A percentile compares a stretch with the other conserved stretches of the same genome.
Conservation (phyloP, 2,888 invertebrate species). For the Gari tellinella region DNA sequence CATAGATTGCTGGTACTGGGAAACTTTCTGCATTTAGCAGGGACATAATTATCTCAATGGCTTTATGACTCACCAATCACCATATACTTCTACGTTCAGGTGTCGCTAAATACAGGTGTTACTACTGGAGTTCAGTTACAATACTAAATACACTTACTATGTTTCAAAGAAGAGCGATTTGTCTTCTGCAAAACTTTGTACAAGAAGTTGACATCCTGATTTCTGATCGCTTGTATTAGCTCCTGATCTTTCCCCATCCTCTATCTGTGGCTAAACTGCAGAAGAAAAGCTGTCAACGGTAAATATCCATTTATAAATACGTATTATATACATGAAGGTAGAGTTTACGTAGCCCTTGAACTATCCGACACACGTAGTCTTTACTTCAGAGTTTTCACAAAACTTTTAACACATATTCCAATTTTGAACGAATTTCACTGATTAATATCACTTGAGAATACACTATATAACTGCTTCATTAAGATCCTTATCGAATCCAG, state of each 20-base stretch:
- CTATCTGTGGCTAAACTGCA: background rate
- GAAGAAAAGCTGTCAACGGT: slow-evolving; percentile 4
- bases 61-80: no score
- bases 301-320: slow-evolving; percentile 11
- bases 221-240: slow-evolving; percentile 76
- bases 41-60: no score
- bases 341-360: no score
- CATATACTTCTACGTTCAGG: no score
- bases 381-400: no score
- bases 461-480: slow-evolving; percentile 11
- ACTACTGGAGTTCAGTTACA: no score
- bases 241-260: slow-evolving; percentile 78
- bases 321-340: background rate
- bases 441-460: slow-evolving; percentile 5
- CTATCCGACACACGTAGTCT: no score
- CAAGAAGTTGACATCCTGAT: slow-evolving; percentile 65
- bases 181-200: slow-evolving; percentile 70
- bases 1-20: no score
- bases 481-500: slow-evolving; percentile 16
- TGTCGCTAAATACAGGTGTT: no score
- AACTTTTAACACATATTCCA: background rate
- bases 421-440: background rate
- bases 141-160: slow-evolving; percentile 49
- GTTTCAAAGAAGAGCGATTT: slow-evolving; percentile 57
- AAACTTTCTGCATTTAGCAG: no score